phyloP scores from a whole-genome alignment of 2,797 vertebrate genomes.

The Coilia nasus region DNA sequence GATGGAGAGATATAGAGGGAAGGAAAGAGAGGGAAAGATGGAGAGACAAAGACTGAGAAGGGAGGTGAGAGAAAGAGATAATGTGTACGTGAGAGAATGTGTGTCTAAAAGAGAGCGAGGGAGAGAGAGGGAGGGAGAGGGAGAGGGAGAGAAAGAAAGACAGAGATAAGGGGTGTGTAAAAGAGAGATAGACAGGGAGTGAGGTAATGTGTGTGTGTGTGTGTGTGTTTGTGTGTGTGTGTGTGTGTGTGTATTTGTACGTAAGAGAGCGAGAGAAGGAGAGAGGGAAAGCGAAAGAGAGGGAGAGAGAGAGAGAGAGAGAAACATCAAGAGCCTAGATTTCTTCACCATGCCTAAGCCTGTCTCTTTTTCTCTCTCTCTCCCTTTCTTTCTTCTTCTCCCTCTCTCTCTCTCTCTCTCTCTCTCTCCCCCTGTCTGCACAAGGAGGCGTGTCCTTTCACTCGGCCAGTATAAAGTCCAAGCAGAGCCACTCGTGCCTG shows the following conservation, averaged over 20 bases:
- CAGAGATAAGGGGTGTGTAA: neutral
- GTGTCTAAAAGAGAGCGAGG: too few species aligned
- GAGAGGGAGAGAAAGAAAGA: neutral
- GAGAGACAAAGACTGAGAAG: too few species aligned
- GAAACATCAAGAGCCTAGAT: slow-evolving; percentile 51
- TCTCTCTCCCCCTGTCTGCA: slow-evolving; percentile 63
- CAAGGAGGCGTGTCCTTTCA: slow-evolving; percentile 73
- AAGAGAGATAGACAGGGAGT: neutral
- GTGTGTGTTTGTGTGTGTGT: neutral
- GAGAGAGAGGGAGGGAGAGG: too few species aligned
- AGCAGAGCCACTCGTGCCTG: slow-evolving; percentile 62
- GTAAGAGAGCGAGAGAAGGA: neutral
- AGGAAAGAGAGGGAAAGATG: too few species aligned
- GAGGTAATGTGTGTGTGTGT: neutral
- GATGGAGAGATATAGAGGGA: too few species aligned
- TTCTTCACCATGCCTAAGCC: slow-evolving; percentile 70
- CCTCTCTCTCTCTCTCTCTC: slow-evolving; percentile 47
- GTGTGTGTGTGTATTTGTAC: slow-evolving; percentile 22
- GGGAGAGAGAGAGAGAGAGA: neutral
- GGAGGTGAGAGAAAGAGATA: too few species aligned
- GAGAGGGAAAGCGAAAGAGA: too few species aligned
- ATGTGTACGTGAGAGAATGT: too few species aligned
- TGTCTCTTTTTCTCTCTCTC: too few species aligned
- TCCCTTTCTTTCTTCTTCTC: too few species aligned
- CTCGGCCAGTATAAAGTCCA: slow-evolving; percentile 76